Base-by-base conservation (phyloP, 2,888 invertebrate species). In the Latrodectus hesperus region DNA sequence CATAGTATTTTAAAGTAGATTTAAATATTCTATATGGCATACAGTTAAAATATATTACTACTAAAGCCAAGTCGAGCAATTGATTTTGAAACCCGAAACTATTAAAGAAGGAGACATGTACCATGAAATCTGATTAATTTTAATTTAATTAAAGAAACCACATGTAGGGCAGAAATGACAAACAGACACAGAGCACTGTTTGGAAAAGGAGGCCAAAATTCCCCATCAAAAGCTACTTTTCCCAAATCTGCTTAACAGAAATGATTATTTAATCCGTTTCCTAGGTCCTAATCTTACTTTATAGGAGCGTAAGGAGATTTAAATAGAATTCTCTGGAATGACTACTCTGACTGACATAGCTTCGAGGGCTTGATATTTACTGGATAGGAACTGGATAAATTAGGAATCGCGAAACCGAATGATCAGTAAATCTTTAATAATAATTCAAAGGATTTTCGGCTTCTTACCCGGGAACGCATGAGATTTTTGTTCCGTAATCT, bases 91-190 rank as follows among this genome's bases (percentile, higher is more conserved):
- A 38, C 38, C 4, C 38, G 38, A 38, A 38, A 38, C 38, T 38
- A 38, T 38, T 38, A 38, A 38, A 38, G 2, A 38, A 38, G 2
- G 5, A 22, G 53, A n/a, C 16, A 14, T n/a, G 8, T 53, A 38
- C 4, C 49, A 11, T 11, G 67, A 67, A 53, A 51, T 64, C 53
- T 38, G 79, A 26, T 80, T 72, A 73, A 80, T 82, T 68, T 75
- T 51, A 74, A 82, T 82, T 82, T 82, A 82, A 82, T 82, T 74
- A 82, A 82, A 75, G 53, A 74, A 68, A 67, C 64, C 49, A 11
- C 53, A 53, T n/a, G 22, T 14, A 72, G 16, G n/a, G 17, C 72
- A 49, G n/a, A 16, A 14, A 12, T n/a, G 55, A 53, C 74, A 38
- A 38, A 38, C 38, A 38, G 38, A 38, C 0, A 38, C 38, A 38